Evolutionary conservation across 2,888 invertebrate species (phyloP), one percentile per base, ranked within the genome.

Genomic region (Dryadula phaetusa): DNA sequence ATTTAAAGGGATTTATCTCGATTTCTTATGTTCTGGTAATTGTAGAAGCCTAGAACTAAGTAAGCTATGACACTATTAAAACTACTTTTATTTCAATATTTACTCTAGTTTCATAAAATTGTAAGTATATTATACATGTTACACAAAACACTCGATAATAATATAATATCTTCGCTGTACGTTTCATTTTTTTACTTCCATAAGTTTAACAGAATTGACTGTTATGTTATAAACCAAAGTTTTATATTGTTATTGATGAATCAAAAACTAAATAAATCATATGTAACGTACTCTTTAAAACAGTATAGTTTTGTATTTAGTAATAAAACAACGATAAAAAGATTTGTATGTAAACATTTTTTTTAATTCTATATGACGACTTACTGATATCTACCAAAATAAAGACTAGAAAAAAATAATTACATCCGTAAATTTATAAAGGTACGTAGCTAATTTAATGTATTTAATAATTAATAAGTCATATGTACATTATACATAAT

Each of bases 391-490:
- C 46, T 62, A 62, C 67, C 66, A 69, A 69, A 65, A 67, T 62
- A 71, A 67, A 67, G 72, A 72, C 72, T 72, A 72, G 72, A 72
- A 71, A 71, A 64, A 64, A 62, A 67, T 67, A 65, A 69, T 67
- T 58, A 66, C 62, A 58, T 60, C 47, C 47, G 66, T 68, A 63
- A 70, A 60, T 46, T 62, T 69, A 25, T 69, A 68, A n/a, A n/a
- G n/a, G n/a, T 60, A 44, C 8, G 44, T 62, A 47, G 10, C 46
- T 62, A 65, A 25, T 54, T 61, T 61, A 61, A 44, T 25, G 20
- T 54, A 61, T 54, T 42, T 61, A 47, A 18, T 44, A 56, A 42
- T 62, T 60, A 62, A 54, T 53, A 52, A 34, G 16, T 54, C 34
- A 42, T 68, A 68, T 68, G 34, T 70, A 70, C 70, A 70, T 49